Evolutionary conservation across 2,888 invertebrate genomes (phyloP), one percentile per base, ranked within the genome.

Genomic region (Schrankia costaestrigalis): DNA sequence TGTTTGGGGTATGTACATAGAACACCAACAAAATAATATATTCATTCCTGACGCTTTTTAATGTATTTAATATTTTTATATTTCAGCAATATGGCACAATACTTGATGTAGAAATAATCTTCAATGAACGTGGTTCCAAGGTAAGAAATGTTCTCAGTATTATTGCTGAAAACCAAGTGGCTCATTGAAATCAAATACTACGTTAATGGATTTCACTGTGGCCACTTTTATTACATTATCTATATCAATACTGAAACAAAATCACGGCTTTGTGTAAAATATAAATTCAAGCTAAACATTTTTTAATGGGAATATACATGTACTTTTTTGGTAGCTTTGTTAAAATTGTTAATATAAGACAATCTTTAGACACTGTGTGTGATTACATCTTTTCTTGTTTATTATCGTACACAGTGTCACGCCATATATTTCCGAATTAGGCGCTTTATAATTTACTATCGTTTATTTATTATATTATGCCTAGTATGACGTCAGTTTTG

Each of bases 41-140:
- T 19, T 9, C 31, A 22, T 14, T 14, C 18, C 3, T 11, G 8
- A 19, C 17, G 24, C 13, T 15, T 62, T 71, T 68, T 72, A 75
- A 75, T 61, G 45, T 54, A 24, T 46, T n/a, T n/a, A n/a, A n/a
- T 44, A 59, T 57, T 82, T 84, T 89, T 88, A 70, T 76, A 81
- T 93, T 93, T 77, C 92, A 98, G 97, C 97, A 98, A 94, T 99
- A 96, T 90, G 99, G 99, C 81, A 94, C 95, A 74, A 99, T 99
- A 83, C 92, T 98, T 86, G 99, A 99, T 90, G 99, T 98, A 89
- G 99, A 99, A 93, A 99, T 99, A 76, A 99, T 99, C 87, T 99
- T 99, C 92, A 99, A 99, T 90, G 99, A 99, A 90, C 92, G 99
- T 66, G 99, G 99, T 87, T 98, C 98, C 69, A 99, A 99, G 97